Evolutionary conservation across 1,140 invertebrate genomes (phyloP).

Genomic region (Rhagoletis pomonella): DNA sequence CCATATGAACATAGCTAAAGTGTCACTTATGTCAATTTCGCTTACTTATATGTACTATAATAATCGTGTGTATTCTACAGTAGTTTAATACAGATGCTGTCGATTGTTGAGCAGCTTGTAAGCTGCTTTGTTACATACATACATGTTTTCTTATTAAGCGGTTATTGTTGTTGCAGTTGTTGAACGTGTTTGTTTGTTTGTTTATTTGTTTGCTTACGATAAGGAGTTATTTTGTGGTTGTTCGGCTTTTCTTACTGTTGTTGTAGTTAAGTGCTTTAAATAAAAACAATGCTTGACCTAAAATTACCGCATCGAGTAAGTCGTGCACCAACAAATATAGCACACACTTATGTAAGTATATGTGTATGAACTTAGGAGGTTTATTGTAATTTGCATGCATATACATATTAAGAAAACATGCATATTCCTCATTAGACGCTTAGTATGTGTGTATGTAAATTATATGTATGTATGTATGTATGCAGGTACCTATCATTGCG

Average conservation of each 20-base stretch:
- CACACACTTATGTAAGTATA: neutral
- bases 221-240: neutral
- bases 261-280: conserved; percentile 20
- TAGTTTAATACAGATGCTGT: neutral
- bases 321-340: neutral
- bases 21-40: conserved; percentile 5
- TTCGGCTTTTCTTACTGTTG: neutral
- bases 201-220: neutral
- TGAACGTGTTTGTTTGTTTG: neutral
- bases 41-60: neutral
- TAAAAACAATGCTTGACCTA: conserved; percentile 50
- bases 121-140: neutral
- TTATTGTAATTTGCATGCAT: neutral
- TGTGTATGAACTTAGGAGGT: no score
- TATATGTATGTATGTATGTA: neutral
- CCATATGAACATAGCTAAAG: neutral
- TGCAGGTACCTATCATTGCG: neutral
- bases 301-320: neutral
- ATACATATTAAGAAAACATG: neutral
- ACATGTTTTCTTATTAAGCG: neutral
- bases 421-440: no score
- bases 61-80: neutral
- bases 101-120: conserved; percentile 2
- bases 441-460: no score
- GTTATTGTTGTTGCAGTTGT: conserved; percentile 2